Base-by-base conservation (phyloP, 1,140 invertebrate species). In the Hypsibius dujardini region DNA sequence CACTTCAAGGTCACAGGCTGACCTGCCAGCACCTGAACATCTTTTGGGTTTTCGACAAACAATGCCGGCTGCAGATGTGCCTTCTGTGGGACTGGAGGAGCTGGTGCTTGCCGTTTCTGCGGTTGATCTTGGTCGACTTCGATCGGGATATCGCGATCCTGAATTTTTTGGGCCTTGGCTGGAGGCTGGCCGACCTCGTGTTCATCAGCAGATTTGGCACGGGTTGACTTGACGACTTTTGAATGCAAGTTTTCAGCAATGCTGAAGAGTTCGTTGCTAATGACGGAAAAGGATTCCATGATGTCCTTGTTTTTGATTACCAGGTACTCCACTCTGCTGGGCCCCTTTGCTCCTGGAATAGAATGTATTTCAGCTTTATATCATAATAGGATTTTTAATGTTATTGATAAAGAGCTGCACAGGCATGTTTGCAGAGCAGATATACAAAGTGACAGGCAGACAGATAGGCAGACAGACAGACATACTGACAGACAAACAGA, bases 1-100 rank as follows among this genome's bases (percentile, higher is more conserved):
- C 90, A 90, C 76, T 89, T 87, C 77, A 94, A 92, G 75, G 90
- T 88, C 14, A 89, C 90, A 42, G 90, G 86, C 78, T 88, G 86
- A 45, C 90, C 90, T 81, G 93, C 90, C 12, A 83, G 80, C 0
- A 92, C 89, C 60, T 85, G 87, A 7, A 92, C 85, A 78, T 93
- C 89, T 74, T 87, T 87, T 74, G 94, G 45, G 7, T 12, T 12
- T 42, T 67, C 62, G 3, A 7, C 42, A 42, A 67, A 67, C 45
- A 3, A 15, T 12, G 42, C 62, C 42, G 62, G 62, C 42, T 67
- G 62, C 45, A 42, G 62, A 7, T 67, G 62, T 15, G 62, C 12
- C 42, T 67, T 67, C 45, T 67, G 62, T 7, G 62, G 12, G 12
- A 67, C 62, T 7, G 62, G 62, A 3, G 42, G 12, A 42, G 42